Percentiles rank a stretch among this genome's conserved stretches.
Evolutionary conservation across 2,888 invertebrate species (phyloP).

Genomic region (Ormyrus nitidulus): DNA sequence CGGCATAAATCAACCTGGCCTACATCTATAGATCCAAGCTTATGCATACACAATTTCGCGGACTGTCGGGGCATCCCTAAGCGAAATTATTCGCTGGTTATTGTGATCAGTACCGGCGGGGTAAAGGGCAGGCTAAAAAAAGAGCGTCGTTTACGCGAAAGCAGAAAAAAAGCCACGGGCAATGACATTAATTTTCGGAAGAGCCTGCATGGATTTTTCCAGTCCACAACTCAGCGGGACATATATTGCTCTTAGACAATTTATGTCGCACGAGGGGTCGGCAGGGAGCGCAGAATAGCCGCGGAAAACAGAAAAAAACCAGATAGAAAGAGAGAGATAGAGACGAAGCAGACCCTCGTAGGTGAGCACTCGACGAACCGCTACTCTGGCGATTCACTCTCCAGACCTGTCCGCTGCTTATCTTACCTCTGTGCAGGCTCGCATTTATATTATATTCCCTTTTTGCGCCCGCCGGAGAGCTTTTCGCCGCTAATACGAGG

Average conservation of each 20-base stretch:
- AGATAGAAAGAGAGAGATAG: background rate
- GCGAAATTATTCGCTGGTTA: constrained; percentile 31
- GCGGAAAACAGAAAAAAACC: too few species aligned
- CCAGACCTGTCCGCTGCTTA: background rate
- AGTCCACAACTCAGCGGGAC: constrained; percentile 26
- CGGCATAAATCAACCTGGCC: constrained; percentile 47
- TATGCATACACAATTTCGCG: constrained; percentile 22
- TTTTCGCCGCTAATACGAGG: constrained; percentile 28
- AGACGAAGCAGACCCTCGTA: background rate
- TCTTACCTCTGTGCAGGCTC: constrained; percentile 2
- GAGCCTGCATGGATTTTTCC: constrained; percentile 17
- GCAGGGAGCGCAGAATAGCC: too few species aligned
- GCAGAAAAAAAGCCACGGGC: constrained; percentile 13
- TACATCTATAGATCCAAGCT: constrained; percentile 18
- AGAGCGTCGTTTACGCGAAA: constrained; percentile 7
- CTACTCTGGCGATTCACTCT: background rate
- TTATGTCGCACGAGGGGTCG: constrained; percentile 53
- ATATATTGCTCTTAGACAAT: constrained; percentile 49
- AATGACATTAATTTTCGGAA: constrained; percentile 22
- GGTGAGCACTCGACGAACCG: constrained; percentile 54
- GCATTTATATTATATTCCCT: background rate
- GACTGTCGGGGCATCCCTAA: constrained; percentile 7
- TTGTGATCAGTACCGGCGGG: background rate
- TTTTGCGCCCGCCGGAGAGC: background rate
- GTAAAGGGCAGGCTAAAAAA: background rate